A percentile compares a stretch with the other conserved stretches of the same genome.
phyloP scores from a whole-genome alignment of 1,140 invertebrate genomes.

The Spodoptera frugiperda region DNA sequence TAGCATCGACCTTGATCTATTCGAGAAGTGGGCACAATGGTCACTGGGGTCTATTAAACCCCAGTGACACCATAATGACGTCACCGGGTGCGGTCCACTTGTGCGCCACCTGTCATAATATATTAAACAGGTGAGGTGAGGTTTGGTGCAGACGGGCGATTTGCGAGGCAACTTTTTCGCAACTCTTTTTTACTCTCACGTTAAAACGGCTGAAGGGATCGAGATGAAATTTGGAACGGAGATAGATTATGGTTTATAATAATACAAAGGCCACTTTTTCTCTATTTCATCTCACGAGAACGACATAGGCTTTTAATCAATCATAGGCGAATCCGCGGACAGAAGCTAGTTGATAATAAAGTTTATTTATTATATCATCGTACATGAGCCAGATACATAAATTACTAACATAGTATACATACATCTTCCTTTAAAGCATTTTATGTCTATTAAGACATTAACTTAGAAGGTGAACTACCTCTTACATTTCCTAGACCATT shows the following conservation, averaged over 20 bases:
- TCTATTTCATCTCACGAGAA: too few relatives aligned
- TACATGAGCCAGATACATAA: too few relatives aligned
- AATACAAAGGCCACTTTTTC: too few relatives aligned
- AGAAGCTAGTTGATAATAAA: too few relatives aligned
- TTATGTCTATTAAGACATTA: neutral
- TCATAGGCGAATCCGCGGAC: too few relatives aligned
- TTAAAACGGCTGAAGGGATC: too few relatives aligned
- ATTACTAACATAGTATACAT: too few relatives aligned
- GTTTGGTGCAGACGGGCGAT: slow-evolving; percentile 9
- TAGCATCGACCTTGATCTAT: neutral
- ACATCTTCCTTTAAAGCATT: too few relatives aligned
- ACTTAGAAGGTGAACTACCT: neutral
- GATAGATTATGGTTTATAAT: too few relatives aligned
- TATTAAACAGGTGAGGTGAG: slow-evolving; percentile 42
- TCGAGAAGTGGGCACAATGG: slow-evolving; percentile 8
- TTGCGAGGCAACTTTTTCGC: neutral
- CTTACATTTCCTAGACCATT: neutral
- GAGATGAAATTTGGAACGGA: too few relatives aligned
- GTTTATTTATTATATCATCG: too few relatives aligned
- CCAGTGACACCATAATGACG: slow-evolving; percentile 45
- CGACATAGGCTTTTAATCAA: too few relatives aligned
- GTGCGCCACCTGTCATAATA: slow-evolving; percentile 50
- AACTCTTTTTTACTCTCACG: neutral
- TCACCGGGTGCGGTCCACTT: slow-evolving; percentile 54
- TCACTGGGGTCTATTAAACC: slow-evolving; percentile 1